phyloP scores from a whole-genome alignment of 2,113 vertebrate species.

The Eublepharis macularius region DNA sequence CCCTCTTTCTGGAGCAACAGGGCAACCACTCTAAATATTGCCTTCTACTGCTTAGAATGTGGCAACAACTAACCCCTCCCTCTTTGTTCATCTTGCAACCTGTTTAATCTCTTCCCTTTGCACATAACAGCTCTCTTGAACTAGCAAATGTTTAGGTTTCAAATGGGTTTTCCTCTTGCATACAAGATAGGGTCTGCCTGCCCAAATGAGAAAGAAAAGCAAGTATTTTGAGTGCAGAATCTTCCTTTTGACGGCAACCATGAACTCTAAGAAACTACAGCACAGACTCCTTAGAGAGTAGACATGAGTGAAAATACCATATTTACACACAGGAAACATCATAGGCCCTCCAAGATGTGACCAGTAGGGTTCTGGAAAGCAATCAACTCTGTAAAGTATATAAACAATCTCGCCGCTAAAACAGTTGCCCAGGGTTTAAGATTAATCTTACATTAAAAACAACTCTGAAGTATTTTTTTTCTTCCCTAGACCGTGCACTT shows the following conservation, averaged over 20 bases:
- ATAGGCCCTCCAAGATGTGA: background rate
- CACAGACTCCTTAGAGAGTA: background rate
- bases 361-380: background rate
- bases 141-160: background rate
- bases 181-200: background rate
- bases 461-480: no score
- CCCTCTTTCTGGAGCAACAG: background rate
- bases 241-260: background rate
- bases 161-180: background rate
- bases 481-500: background rate
- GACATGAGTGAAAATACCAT: background rate
- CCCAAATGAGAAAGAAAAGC: background rate
- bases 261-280: background rate
- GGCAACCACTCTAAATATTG: background rate
- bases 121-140: background rate
- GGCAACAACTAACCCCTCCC: background rate
- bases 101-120: background rate
- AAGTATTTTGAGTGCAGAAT: background rate
- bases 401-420: background rate
- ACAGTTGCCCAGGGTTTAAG: background rate
- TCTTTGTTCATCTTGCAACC: background rate
- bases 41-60: background rate
- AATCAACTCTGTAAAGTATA: background rate
- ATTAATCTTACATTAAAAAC: background rate
- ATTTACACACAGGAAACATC: no score